Evolutionary conservation across 2,797 vertebrate species (phyloP), one percentile per base, ranked within the genome.

Genomic region (Muraenolepis orangiensis): DNA sequence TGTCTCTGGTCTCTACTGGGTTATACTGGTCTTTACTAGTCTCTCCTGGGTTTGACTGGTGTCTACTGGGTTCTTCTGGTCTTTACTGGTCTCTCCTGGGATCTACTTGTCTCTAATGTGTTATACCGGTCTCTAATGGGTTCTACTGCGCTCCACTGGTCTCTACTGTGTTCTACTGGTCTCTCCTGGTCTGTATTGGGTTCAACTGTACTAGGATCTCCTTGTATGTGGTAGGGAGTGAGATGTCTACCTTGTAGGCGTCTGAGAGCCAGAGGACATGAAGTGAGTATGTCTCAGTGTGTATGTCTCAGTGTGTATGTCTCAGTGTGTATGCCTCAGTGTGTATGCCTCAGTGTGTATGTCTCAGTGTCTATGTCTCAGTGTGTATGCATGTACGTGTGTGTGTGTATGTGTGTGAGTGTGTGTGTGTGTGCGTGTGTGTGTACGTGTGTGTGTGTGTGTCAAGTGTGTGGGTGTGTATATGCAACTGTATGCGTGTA

Each of bases 211-310:
- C 36, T 38, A 38, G 36, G 36, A 38, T 34, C 32, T 34, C 3
- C 32, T 34, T 3, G 3, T 34, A 34, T 34, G 32, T 3, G 32
- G 32, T 3, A 34, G 32, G 32, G 32, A 7, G 32, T 3, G 32
- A 7, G 32, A 51, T 51, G 3, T 18, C 42, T 46, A 46, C 16
- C 13, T 14, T 46, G 42, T 51, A 51, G 40, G 40, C 13, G 40
- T 42, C 40, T 2, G 2, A 4, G 18, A 51, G 42, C 42, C 3
- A 51, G 42, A 51, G 18, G 42, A 75, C 84, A 79, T 74, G 79
- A 38, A 72, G 66, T 75, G 76, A 68, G 68, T 71, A 40, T 12
- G 66, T 71, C 11, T 76, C 31, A 51, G 71, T 72, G 66, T 61
- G 31, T n/a, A 1, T 78, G 38, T 61, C 13, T 72, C 29, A 66